Evolutionary conservation across 37 sponge, comb jelly and placozoan genomes (phyloP).

Genomic region (Hormiphora californensis): DNA sequence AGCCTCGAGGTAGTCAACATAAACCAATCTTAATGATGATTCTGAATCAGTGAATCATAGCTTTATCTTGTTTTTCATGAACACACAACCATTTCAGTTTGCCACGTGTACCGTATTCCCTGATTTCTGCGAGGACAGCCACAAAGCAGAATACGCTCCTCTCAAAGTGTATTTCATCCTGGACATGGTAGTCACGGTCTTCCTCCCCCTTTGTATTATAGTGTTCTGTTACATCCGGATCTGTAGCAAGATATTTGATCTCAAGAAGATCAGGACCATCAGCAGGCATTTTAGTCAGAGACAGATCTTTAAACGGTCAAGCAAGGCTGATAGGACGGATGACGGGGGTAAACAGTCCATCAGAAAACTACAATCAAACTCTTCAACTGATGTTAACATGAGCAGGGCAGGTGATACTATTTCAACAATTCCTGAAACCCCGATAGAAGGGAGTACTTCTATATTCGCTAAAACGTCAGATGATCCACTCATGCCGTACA

Average conservation of each 20-base stretch:
- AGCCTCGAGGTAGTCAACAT: neutral
- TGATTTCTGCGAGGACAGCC: neutral
- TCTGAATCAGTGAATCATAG: too few species aligned
- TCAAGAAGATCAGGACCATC: conserved; percentile 34
- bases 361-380: too few species aligned
- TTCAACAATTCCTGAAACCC: too few species aligned
- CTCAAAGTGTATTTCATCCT: conserved; percentile 5
- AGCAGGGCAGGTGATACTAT: too few species aligned
- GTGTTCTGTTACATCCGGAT: neutral
- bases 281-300: neutral
- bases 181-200: conserved; percentile 1
- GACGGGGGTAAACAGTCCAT: too few species aligned
- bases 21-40: too few species aligned
- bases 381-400: too few species aligned
- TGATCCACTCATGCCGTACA: too few species aligned
- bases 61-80: too few species aligned
- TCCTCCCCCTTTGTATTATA: neutral
- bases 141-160: neutral
- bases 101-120: neutral
- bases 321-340: neutral
- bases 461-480: too few species aligned
- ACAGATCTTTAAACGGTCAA: neutral
- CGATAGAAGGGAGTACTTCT: too few species aligned
- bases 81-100: conserved; percentile 6
- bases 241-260: neutral